phyloP scores from a whole-genome alignment of 2,113 vertebrate genomes.

The Lota lota region DNA sequence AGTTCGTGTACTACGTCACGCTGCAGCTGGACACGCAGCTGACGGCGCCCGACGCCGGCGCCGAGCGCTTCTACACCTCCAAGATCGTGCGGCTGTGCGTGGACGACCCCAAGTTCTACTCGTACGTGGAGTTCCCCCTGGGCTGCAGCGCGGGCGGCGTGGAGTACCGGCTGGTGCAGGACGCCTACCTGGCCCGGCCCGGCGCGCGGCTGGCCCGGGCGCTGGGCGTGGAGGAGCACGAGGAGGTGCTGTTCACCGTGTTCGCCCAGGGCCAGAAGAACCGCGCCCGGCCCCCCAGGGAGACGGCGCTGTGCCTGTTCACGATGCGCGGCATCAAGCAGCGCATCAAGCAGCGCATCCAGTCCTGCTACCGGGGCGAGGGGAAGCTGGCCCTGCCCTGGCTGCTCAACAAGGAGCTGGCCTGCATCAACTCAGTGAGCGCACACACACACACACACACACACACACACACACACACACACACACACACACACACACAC shows the following conservation, averaged over 20 bases:
- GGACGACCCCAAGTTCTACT: slow-evolving; percentile 95
- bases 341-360: slow-evolving; percentile 96
- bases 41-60: slow-evolving; percentile 87
- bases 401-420: slow-evolving; percentile 96
- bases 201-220: slow-evolving; percentile 84
- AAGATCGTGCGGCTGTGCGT: slow-evolving; percentile 94
- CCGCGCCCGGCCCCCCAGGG: slow-evolving; percentile 90
- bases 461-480: too few species aligned
- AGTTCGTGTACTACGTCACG: slow-evolving; percentile 96
- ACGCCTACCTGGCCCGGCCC: slow-evolving; percentile 87
- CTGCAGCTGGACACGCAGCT: slow-evolving; percentile 94
- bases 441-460: background rate
- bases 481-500: too few species aligned
- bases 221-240: slow-evolving; percentile 83
- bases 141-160: slow-evolving; percentile 91
- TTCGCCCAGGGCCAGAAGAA: slow-evolving; percentile 98
- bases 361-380: slow-evolving; percentile 93
- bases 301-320: slow-evolving; percentile 93
- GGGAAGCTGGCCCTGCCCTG: slow-evolving; percentile 93
- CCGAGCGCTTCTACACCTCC: slow-evolving; percentile 96
- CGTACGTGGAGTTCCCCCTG: slow-evolving; percentile 94
- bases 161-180: slow-evolving; percentile 94
- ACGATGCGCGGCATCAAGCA: slow-evolving; percentile 92
- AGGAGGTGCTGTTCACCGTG: slow-evolving; percentile 93
- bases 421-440: slow-evolving; percentile 96